Base-by-base conservation (phyloP, 2,113 vertebrate genomes). In the Macaca fascicularis region DNA sequence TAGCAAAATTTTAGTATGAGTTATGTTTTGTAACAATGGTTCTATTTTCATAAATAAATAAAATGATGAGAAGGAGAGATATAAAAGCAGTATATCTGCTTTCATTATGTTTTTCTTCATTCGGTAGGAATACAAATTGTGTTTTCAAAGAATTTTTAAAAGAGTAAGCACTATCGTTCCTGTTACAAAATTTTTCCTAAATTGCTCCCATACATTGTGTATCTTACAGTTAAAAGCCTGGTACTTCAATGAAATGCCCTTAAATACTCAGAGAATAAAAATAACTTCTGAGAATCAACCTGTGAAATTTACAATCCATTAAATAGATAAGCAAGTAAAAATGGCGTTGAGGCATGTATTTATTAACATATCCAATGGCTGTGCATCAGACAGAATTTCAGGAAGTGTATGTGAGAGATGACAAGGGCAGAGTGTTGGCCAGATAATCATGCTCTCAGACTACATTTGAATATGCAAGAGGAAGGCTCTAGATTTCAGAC, bases 21-120 rank as follows among this genome's bases (percentile, higher is more conserved):
- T 16, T 92, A 30, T 52, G 1, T 90, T 48, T 92, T 59, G 16
- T 70, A 25, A 78, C 16, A 79, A 50, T 27, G 10, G 35, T 50
- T 91, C 95, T 75, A 93, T 75, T 87, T 96, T 97, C 35, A 80
- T 80, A 91, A 93, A 91, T 90, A 91, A 89, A 55, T 76, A 43
- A 97, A 93, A 92, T n/a, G 1, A 32, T 52, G 19, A 93, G 17
- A 90, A 85, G 93, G 6, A 94, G 27, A 81, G 16, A 45, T 45
- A 35, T 2, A 85, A 35, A 59, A 1, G 20, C 52, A 45, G 4
- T 7, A 27, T 10, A 35, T 55, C 6, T 67, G 27, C 7, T 96
- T 91, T 64, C 79, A 7, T 79, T 90, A 25, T 43, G 1, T 27
- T 59, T 43, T 93, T 27, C 2, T 2, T 1, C 32, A 76, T 8